Evolutionary conservation across 1,140 invertebrate genomes (phyloP), one percentile per base, ranked within the genome.

Genomic region (Halesus radiatus): DNA sequence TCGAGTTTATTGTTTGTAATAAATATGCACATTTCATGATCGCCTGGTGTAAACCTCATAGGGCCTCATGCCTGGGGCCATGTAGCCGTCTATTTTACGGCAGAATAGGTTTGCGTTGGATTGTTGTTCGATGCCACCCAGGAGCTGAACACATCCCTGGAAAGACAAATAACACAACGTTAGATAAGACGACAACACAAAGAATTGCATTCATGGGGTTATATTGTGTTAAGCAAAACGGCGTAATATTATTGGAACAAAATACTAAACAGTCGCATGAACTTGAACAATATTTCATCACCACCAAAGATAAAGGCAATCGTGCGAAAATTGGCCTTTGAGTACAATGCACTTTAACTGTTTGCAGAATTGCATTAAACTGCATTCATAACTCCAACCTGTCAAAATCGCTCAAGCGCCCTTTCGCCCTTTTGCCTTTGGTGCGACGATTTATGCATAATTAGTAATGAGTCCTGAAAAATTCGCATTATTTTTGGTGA

Each of bases 101-200:
- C 88, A 37, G 89, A 90, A 81, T 89, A 89, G 74, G 87, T 89
- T 86, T 90, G 89, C 76, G 87, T 88, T 85, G 92, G 90, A 87
- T 93, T 94, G 89, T 94, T 93, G 90, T 96, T 95, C 79, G 93
- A 93, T 62, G 95, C 93, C 81, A 97, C 96, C 96, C 96, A 97
- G 37, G 93, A 95, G 85, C 93, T 95, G 90, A 96, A 97, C 58
- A 97, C 96, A 89, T 97, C 95, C 89, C 96, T 97, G 87, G 72
- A 45, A 87, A 90, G 85, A 32, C 15, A 84, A 85, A 85, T 82
- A 75, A 76, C 54, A 50, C 53, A 20, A 50, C 45, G 72, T 75
- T 81, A 29, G 54, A 62, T 60, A 76, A 58, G 0, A 18, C 20
- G 54, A 62, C 45, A 66, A 58, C 16, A 18, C 20, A 10, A 60